These are phyloP conservation scores for Creontiades dilutus DNA, from an alignment of 2,888 invertebrate species.

Conservation along the genomic window DNA sequence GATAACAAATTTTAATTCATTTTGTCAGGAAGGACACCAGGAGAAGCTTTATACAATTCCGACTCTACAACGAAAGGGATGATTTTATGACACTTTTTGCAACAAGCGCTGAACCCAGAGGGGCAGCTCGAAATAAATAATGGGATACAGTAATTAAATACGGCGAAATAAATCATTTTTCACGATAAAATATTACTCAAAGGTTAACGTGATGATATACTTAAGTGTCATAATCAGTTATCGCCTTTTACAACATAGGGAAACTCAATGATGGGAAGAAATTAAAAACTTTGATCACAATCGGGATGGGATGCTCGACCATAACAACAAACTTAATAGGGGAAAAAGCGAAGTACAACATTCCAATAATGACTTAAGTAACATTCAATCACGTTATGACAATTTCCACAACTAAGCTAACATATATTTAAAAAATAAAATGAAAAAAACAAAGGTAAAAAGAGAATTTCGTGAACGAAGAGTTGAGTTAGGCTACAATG, in stretches of 20 bases:
- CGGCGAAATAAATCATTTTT: no score
- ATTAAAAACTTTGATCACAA: neutral
- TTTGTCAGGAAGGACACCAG: no score
- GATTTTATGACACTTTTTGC: no score
- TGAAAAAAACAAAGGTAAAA: no score
- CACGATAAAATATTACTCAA: no score
- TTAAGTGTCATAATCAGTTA: no score
- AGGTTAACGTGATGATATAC: no score
- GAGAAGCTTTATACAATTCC: no score
- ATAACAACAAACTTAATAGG: slow-evolving; percentile 54
- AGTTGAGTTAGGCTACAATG: neutral
- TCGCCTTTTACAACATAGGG: neutral
- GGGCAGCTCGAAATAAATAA: no score
- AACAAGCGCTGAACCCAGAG: no score
- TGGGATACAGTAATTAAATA: no score
- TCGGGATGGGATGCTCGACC: slow-evolving; percentile 1
- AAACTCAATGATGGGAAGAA: neutral
- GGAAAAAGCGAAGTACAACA: slow-evolving; percentile 62
- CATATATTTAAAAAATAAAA: neutral
- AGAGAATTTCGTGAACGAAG: neutral
- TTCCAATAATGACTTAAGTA: slow-evolving; percentile 65
- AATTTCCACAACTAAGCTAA: slow-evolving; percentile 33
- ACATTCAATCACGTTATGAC: slow-evolving; percentile 59
- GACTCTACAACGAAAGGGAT: no score
- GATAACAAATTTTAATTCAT: neutral